Evolutionary conservation across 2,888 invertebrate genomes (phyloP).

Genomic region (Diarsia brunnea): DNA sequence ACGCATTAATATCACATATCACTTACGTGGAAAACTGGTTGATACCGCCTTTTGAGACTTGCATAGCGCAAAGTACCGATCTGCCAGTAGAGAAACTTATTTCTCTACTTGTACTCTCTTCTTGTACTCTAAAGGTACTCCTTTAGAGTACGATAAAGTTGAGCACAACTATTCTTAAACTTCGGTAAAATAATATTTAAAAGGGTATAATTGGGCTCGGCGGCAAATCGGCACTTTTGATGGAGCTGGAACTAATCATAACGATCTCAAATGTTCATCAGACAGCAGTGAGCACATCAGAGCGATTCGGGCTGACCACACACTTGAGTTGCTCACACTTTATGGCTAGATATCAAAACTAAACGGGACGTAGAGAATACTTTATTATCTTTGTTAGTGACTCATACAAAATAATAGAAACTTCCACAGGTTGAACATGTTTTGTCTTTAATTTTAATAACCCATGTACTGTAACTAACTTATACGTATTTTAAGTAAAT

Average conservation of each 20-base stretch:
- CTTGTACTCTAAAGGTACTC: too few relatives aligned
- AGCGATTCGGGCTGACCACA: background rate
- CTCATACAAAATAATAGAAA: background rate
- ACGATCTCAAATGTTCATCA: slow-evolving; percentile 43
- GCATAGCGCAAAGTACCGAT: background rate
- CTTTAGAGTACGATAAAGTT: too few relatives aligned
- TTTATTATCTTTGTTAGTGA: too few relatives aligned
- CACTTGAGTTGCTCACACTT: background rate
- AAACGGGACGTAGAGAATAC: background rate
- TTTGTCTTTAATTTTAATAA: background rate
- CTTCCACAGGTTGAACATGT: background rate
- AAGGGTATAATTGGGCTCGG: slow-evolving; percentile 23
- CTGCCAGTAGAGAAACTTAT: background rate
- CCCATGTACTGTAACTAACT: background rate
- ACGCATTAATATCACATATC: background rate
- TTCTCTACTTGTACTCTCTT: too few relatives aligned
- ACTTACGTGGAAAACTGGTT: slow-evolving; percentile 8
- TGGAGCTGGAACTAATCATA: slow-evolving; percentile 51
- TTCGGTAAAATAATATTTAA: slow-evolving; percentile 42
- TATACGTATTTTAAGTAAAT: slow-evolving; percentile 2
- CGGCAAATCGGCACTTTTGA: slow-evolving; percentile 18
- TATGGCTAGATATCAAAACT: slow-evolving; percentile 2
- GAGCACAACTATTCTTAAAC: slow-evolving; percentile 9
- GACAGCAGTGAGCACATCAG: slow-evolving; percentile 11
- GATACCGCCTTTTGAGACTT: background rate